Conservation (phyloP, 2,888 invertebrate genomes). For the Anticlea derivata region DNA sequence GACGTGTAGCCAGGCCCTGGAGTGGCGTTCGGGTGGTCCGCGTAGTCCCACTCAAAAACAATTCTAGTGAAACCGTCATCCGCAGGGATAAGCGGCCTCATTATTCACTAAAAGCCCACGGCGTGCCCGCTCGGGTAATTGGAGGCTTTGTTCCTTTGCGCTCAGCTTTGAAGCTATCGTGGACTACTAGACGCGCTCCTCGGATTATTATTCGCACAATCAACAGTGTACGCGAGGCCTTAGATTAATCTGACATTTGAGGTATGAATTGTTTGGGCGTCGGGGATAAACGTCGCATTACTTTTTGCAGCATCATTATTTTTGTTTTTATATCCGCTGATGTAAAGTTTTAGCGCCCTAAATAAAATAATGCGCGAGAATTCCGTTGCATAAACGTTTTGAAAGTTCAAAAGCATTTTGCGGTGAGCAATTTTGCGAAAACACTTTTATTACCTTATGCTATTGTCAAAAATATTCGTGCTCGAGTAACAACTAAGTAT, state of each 20-base stretch:
- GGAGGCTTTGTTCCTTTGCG: slow-evolving; percentile 80
- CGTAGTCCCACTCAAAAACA: slow-evolving; percentile 68
- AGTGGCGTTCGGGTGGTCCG: slow-evolving; percentile 59
- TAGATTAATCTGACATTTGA: slow-evolving; percentile 74
- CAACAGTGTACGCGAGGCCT: slow-evolving; percentile 64
- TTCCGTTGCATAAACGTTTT: slow-evolving; percentile 28
- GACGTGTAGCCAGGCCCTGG: slow-evolving; percentile 30
- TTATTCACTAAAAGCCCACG: slow-evolving; percentile 83
- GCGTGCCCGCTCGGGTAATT: slow-evolving; percentile 80
- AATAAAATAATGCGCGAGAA: slow-evolving; percentile 40
- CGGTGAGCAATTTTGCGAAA: slow-evolving; percentile 22
- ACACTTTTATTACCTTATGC: slow-evolving; percentile 12
- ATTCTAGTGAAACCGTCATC: slow-evolving; percentile 75
- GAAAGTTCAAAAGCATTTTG: slow-evolving; percentile 34
- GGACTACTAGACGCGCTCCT: slow-evolving; percentile 58
- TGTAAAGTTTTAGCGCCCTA: slow-evolving; percentile 44
- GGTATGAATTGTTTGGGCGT: slow-evolving; percentile 63
- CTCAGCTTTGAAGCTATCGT: slow-evolving; percentile 71
- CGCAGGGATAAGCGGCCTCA: slow-evolving; percentile 77
- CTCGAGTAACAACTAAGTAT: no score
- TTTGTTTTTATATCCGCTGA: slow-evolving; percentile 38
- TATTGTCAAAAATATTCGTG: slow-evolving; percentile 13
- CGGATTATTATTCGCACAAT: slow-evolving; percentile 78
- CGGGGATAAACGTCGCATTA: slow-evolving; percentile 58
- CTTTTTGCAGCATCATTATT: slow-evolving; percentile 52